Evolutionary conservation across 92 coral and sea anemone species (phyloP).

Genomic region (Zoanthus sociatus): DNA sequence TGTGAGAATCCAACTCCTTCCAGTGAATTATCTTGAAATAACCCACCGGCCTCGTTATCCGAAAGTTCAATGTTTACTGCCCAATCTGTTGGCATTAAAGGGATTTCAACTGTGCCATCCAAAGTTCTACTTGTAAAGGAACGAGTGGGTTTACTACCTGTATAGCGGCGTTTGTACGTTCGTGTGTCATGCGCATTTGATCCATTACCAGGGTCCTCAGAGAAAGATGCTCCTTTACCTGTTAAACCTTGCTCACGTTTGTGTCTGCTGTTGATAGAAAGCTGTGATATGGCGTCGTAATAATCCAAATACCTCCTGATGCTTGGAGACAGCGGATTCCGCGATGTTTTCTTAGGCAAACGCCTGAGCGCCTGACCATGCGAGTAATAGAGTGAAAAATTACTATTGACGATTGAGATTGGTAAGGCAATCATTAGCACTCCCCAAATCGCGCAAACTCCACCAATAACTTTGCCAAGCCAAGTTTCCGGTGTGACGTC

Average conservation of each 20-base stretch:
- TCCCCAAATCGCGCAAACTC: conserved; percentile 84
- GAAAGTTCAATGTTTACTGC: conserved; percentile 31
- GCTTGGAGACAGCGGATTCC: conserved; percentile 71
- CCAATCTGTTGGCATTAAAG: conserved; percentile 60
- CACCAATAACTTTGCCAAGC: conserved; percentile 81
- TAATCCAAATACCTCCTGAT: conserved; percentile 69
- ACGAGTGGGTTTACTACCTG: background rate
- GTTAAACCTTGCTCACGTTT: conserved; percentile 51
- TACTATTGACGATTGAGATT: conserved; percentile 81
- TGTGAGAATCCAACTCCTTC: background rate
- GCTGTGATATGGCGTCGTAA: conserved; percentile 50
- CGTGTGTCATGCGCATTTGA: conserved; percentile 12
- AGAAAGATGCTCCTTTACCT: background rate
- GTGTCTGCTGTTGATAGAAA: conserved; percentile 57
- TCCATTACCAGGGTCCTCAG: background rate
- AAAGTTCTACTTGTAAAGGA: conserved; percentile 34
- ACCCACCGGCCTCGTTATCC: conserved; percentile 26
- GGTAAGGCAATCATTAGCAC: conserved; percentile 82
- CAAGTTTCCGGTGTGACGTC: conserved; percentile 83
- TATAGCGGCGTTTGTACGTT: conserved; percentile 11
- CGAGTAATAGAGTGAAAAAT: conserved; percentile 83
- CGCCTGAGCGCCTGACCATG: conserved; percentile 85
- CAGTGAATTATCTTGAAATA: background rate
- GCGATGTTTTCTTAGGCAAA: conserved; percentile 70
- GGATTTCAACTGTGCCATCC: conserved; percentile 57